A percentile compares a stretch with the other conserved stretches of the same genome.
Conservation (phyloP, 1,140 invertebrate genomes). For the Cotesia glomerata region DNA sequence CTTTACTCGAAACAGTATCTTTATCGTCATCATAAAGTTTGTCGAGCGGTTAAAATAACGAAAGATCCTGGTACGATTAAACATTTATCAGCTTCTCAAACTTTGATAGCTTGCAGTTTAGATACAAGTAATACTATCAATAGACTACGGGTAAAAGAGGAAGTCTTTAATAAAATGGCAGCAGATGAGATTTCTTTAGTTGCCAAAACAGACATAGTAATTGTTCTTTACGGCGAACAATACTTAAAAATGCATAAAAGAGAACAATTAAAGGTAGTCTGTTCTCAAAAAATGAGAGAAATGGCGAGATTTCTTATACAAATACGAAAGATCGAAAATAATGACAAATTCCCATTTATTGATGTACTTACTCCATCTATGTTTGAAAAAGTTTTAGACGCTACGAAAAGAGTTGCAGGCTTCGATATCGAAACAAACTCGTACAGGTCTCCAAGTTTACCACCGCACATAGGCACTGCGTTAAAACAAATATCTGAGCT, state of each 20-base stretch:
- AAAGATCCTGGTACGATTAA: neutral
- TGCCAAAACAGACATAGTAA: conserved; percentile 2
- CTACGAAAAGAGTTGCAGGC: neutral
- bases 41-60: neutral
- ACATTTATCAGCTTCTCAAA: conserved; percentile 4
- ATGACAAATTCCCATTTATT: neutral
- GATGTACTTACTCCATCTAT: neutral
- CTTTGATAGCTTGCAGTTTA: neutral
- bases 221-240: neutral
- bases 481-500: conserved; percentile 32
- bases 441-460: neutral
- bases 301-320: neutral
- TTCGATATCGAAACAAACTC: neutral
- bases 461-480: neutral
- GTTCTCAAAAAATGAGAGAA: conserved; percentile 15
- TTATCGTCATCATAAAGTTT: neutral
- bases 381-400: neutral
- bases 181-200: neutral
- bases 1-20: neutral
- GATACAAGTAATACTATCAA: neutral
- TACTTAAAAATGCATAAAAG: conserved; percentile 6
- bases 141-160: neutral
- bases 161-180: conserved; percentile 6
- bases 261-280: neutral
- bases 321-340: neutral